A percentile compares a stretch with the other conserved stretches of the same genome.
These are phyloP conservation scores for Lydus trimaculatus DNA, from an alignment of 2,888 invertebrate species.

Conservation along the genomic window DNA sequence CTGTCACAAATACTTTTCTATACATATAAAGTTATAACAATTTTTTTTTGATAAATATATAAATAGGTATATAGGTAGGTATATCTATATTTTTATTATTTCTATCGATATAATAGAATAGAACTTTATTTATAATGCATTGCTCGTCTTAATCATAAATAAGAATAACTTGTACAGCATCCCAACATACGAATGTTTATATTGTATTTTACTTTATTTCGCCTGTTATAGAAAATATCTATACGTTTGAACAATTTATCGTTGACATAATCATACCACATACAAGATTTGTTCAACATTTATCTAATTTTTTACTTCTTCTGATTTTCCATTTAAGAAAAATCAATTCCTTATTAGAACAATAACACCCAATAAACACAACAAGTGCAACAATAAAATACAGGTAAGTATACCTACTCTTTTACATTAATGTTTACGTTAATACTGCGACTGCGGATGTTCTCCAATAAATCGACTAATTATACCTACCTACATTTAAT, in stretches of 20 bases:
- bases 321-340: neutral
- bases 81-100: neutral
- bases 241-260: neutral
- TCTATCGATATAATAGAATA: neutral
- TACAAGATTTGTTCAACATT: neutral
- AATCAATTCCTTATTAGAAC: neutral
- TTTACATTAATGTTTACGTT: too few relatives aligned
- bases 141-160: conserved; percentile 24
- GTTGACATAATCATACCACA: neutral
- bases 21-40: neutral
- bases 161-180: conserved; percentile 20
- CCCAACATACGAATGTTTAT: conserved; percentile 15
- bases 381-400: too few relatives aligned
- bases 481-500: too few relatives aligned
- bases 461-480: too few relatives aligned
- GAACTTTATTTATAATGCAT: conserved; percentile 21
- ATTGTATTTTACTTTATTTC: neutral
- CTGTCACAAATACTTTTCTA: conserved; percentile 17
- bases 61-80: neutral
- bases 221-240: neutral
- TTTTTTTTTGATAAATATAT: neutral
- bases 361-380: neutral
- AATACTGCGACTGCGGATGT: too few relatives aligned
- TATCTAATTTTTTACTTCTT: neutral
- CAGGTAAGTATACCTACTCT: too few relatives aligned